phyloP scores from a whole-genome alignment of 2,888 invertebrate genomes.

The Congeria kusceri region DNA sequence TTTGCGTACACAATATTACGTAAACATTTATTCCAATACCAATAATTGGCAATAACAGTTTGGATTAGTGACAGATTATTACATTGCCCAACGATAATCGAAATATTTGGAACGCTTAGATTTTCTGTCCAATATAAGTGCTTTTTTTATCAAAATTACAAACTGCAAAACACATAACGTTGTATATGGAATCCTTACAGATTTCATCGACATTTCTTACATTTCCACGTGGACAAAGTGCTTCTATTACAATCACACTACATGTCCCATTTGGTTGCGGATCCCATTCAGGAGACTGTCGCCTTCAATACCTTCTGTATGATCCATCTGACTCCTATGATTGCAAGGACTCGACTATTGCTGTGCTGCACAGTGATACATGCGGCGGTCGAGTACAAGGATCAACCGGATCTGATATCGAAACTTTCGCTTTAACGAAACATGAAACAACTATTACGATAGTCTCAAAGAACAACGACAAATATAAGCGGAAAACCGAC shows the following conservation, averaged over 20 bases:
- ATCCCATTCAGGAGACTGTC: not conserved
- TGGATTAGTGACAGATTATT: too few relatives aligned
- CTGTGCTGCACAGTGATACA: slow-evolving; percentile 10
- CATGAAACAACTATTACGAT: slow-evolving; percentile 19
- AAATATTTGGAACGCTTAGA: too few relatives aligned
- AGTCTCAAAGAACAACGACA: slow-evolving; percentile 30
- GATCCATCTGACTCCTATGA: slow-evolving; percentile 28
- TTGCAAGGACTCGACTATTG: slow-evolving; percentile 28
- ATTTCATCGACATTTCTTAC: slow-evolving; percentile 4
- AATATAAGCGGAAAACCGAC: slow-evolving; percentile 12
- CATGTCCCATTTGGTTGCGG: slow-evolving; percentile 40
- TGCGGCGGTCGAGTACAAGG: slow-evolving; percentile 23
- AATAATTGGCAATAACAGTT: too few relatives aligned
- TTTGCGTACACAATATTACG: too few relatives aligned
- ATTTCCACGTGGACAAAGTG: slow-evolving; percentile 11
- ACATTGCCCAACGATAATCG: too few relatives aligned
- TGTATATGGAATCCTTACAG: slow-evolving; percentile 1
- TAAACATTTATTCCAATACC: too few relatives aligned
- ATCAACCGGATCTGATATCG: not conserved
- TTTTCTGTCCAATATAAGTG: too few relatives aligned
- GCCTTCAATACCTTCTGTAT: slow-evolving; percentile 16
- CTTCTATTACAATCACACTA: not conserved
- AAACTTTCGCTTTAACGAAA: not conserved
- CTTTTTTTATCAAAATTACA: too few relatives aligned
- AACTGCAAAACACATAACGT: too few relatives aligned